Percentiles rank a stretch among this genome's conserved stretches.
Evolutionary conservation across 2,113 vertebrate genomes (phyloP).

Genomic region (Emydocephalus ijimae): DNA sequence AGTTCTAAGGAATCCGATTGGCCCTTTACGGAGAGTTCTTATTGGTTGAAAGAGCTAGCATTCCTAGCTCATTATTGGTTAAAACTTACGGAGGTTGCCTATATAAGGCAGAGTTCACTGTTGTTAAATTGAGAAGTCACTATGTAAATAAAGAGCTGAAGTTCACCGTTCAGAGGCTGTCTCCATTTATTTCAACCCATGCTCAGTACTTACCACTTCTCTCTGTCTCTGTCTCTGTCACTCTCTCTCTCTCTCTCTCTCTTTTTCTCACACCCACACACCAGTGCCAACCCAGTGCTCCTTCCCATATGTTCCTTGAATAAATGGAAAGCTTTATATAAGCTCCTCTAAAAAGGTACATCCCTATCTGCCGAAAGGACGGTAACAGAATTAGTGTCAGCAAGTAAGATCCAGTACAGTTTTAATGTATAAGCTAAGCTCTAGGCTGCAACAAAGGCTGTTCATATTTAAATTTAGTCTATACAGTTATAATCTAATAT

Average conservation of each 20-base stretch:
- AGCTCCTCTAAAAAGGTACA: background rate
- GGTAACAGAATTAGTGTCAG: background rate
- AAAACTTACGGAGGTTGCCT: too few species aligned
- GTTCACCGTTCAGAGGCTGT: too few species aligned
- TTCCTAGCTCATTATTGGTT: too few species aligned
- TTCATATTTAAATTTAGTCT: conserved; percentile 37
- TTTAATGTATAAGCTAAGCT: conserved; percentile 19
- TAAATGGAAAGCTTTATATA: background rate
- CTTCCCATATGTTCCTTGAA: background rate
- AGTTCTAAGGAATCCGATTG: too few species aligned
- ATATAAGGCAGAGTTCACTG: too few species aligned
- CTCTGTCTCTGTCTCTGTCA: too few species aligned
- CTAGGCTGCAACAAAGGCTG: conserved; percentile 32
- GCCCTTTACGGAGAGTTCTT: too few species aligned
- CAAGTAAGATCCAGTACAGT: background rate
- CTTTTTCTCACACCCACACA: background rate
- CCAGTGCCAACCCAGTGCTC: background rate
- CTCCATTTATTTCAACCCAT: too few species aligned
- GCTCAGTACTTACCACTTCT: too few species aligned
- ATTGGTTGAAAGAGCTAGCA: too few species aligned
- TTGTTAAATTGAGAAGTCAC: too few species aligned
- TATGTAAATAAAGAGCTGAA: too few species aligned
- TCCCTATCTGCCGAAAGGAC: background rate
- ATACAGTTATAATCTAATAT: conserved; percentile 47
- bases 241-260: background rate